These are phyloP conservation scores for Chromoteleia sp. DNA, from an alignment of 2,888 invertebrate species.

Conservation along the genomic window DNA sequence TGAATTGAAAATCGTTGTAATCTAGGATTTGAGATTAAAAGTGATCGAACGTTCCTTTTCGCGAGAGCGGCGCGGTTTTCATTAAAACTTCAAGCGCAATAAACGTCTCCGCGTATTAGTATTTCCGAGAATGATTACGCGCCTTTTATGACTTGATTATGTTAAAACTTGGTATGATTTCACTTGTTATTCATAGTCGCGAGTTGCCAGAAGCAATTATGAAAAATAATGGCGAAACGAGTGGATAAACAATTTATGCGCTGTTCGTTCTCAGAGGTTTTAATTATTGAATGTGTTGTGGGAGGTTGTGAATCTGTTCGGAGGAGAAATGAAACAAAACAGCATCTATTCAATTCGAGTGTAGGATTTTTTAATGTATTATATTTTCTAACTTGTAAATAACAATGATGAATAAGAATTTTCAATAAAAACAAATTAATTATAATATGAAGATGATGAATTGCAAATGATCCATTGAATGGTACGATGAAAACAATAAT, in stretches of 20 bases:
- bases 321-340: not conserved
- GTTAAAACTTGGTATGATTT: constrained; percentile 44
- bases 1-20: constrained; percentile 31
- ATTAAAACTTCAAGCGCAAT: constrained; percentile 28
- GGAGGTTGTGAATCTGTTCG: not conserved
- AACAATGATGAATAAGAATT: too few relatives aligned
- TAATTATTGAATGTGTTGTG: constrained; percentile 6
- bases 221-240: constrained; percentile 15
- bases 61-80: constrained; percentile 21
- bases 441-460: too few relatives aligned
- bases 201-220: constrained; percentile 33
- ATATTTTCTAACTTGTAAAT: too few relatives aligned
- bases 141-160: constrained; percentile 52
- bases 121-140: constrained; percentile 41
- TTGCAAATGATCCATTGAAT: too few relatives aligned
- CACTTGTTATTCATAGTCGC: constrained; percentile 48
- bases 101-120: constrained; percentile 21
- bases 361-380: too few relatives aligned
- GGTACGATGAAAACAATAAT: too few relatives aligned
- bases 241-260: constrained; percentile 22
- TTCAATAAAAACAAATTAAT: too few relatives aligned
- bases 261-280: not conserved
- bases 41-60: constrained; percentile 18
- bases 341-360: too few relatives aligned
- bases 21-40: constrained; percentile 33